Base-by-base conservation (phyloP, 2,113 vertebrate genomes). In the Scomber scombrus region DNA sequence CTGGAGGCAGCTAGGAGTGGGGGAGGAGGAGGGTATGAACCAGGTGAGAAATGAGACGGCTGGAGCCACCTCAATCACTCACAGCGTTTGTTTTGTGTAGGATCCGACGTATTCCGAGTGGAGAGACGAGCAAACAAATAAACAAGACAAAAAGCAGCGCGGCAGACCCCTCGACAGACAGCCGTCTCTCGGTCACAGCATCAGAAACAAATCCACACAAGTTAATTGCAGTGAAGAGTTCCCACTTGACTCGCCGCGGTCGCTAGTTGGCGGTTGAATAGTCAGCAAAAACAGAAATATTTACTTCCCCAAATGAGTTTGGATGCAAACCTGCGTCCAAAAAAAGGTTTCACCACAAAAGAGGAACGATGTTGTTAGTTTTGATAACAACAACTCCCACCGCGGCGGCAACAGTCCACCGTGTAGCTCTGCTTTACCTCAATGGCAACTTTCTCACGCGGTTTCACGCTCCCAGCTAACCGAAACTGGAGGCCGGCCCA, bases 401-500 rank as follows among this genome's bases (percentile, higher is more conserved):
- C 23, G 47, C 58, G 26, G 64, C 61, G 21, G 56, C 18, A n/a
- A 46, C 54, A 14, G 66, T 79, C 77, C 70, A 8, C 66, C 23
- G 54, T 78, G 84, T 21, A 65, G 75, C 85, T 89, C 77, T 19
- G 88, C 84, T 81, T 89, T 84, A 83, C 89, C 75, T 88, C 92
- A 92, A 88, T 92, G 84, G 93, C 89, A 94, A 94, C 93, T 94
- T 94, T 94, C 93, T 94, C 93, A 94, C 91, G 93, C 93, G 93
- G 93, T 94, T 93, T 94, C 91, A 94, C 92, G 91, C 91, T 90
- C 85, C 79, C 31, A 78, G 78, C 90, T 89, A 92, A 91, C 92
- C 86, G 84, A 89, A 84, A 77, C 50, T 64, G 40, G 18, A 67
- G 69, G 0, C 78, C 88, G 0, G 78, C 91, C 91, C 89, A 68